phyloP scores from a whole-genome alignment of 2,113 vertebrate genomes.

The Zapornia atra region DNA sequence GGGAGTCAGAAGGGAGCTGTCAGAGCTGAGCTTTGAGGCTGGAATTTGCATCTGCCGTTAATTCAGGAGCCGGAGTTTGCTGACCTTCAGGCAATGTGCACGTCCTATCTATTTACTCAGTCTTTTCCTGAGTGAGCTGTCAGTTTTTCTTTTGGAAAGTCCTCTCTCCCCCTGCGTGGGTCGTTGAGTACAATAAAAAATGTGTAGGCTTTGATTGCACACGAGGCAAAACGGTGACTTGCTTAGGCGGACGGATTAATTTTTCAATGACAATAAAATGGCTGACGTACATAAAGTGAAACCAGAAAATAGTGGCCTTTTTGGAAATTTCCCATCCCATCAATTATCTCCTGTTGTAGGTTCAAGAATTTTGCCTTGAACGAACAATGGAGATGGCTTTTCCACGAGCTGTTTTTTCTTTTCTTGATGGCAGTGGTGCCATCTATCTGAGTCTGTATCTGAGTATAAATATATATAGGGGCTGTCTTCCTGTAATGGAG shows the following conservation, averaged over 20 bases:
- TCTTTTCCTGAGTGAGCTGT: conserved; percentile 24
- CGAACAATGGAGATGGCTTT: not conserved
- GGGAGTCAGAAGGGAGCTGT: conserved; percentile 13
- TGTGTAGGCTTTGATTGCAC: conserved; percentile 5
- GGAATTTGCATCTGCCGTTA: conserved; percentile 51
- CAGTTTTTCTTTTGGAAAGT: conserved; percentile 42
- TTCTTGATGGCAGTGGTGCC: not conserved
- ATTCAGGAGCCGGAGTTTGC: conserved; percentile 2
- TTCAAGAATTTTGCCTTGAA: conserved; percentile 43
- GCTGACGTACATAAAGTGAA: not conserved
- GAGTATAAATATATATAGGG: not conserved
- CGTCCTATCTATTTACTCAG: conserved; percentile 4
- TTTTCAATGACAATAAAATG: conserved; percentile 40
- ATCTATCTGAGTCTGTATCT: not conserved
- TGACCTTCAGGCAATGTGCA: conserved; percentile 10
- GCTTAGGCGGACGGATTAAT: not conserved
- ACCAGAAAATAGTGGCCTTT: conserved; percentile 10
- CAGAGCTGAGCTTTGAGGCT: not conserved
- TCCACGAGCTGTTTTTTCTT: not conserved
- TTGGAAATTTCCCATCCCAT: conserved; percentile 8
- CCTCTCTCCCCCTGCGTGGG: not conserved
- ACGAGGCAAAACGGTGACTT: not conserved
- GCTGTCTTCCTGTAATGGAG: not conserved
- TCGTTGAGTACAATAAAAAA: conserved; percentile 1
- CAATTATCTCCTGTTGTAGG: not conserved